Evolutionary conservation across 2,113 vertebrate genomes (phyloP).

Genomic region (Daboia siamensis): DNA sequence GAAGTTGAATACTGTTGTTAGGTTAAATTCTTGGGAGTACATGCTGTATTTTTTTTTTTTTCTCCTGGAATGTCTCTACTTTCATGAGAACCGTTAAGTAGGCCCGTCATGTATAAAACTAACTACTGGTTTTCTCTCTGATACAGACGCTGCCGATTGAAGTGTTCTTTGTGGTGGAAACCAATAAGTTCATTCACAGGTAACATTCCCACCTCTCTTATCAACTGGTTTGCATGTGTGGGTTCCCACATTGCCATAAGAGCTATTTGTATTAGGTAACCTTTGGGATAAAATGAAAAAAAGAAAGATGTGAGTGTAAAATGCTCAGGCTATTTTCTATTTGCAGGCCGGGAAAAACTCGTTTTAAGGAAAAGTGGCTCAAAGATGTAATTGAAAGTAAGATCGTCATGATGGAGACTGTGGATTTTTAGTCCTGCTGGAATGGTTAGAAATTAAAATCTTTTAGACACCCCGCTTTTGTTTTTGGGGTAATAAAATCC

Average conservation of each 20-base stretch:
- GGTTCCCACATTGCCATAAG: neutral
- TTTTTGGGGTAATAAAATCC: neutral
- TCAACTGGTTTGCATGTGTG: neutral
- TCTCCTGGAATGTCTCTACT: neutral
- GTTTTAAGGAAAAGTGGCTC: slow-evolving; percentile 68
- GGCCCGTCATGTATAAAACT: neutral
- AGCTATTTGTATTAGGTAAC: neutral
- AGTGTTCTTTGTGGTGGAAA: slow-evolving; percentile 78
- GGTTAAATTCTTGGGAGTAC: neutral
- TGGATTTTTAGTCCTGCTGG: slow-evolving; percentile 24
- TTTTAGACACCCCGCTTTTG: neutral
- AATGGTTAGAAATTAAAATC: neutral
- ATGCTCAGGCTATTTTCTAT: slow-evolving; percentile 24
- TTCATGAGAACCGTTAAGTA: neutral
- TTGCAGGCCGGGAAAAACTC: slow-evolving; percentile 61
- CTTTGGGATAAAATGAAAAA: neutral
- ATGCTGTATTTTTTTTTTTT: neutral
- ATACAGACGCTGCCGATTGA: slow-evolving; percentile 72
- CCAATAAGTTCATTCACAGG: slow-evolving; percentile 72
- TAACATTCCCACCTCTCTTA: slow-evolving; percentile 17
- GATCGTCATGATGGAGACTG: slow-evolving; percentile 41
- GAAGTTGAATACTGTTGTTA: neutral
- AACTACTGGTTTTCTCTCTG: neutral
- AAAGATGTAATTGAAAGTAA: slow-evolving; percentile 68
- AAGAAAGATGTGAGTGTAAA: neutral